A percentile compares a stretch with the other conserved stretches of the same genome.
These are phyloP conservation scores for Ypsolopha sequella DNA, from an alignment of 2,888 invertebrate species.

Conservation along the genomic window DNA sequence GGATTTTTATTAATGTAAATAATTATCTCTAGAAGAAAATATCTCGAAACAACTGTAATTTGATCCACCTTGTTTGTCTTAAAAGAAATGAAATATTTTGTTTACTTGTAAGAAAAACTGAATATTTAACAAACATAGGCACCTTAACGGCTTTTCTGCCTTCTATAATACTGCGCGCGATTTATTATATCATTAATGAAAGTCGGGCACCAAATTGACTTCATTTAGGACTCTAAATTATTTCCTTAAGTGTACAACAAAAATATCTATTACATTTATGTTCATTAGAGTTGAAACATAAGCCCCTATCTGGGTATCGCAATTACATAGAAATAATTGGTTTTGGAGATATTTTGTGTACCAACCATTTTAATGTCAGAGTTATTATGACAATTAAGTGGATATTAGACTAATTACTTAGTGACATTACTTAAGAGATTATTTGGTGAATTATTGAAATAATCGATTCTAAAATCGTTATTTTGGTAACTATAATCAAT, in stretches of 20 bases:
- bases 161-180: neutral
- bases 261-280: constrained; percentile 64
- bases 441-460: too few species aligned
- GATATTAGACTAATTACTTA: too few species aligned
- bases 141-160: neutral
- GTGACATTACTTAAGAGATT: too few species aligned
- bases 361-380: constrained; percentile 23
- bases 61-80: too few species aligned
- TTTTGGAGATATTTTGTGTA: constrained; percentile 16
- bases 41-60: too few species aligned
- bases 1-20: too few species aligned
- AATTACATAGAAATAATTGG: constrained; percentile 63
- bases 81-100: too few species aligned
- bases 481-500: too few species aligned
- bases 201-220: constrained; percentile 21
- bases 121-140: too few species aligned
- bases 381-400: neutral
- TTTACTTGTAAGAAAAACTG: too few species aligned
- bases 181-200: constrained; percentile 7
- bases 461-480: too few species aligned
- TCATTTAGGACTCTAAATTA: constrained; percentile 13
- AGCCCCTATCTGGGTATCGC: constrained; percentile 38
- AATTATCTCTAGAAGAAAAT: too few species aligned
- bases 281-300: constrained; percentile 58
- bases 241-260: constrained; percentile 20